Base-by-base conservation (phyloP, 1,140 invertebrate genomes). In the Lordiphosa collinella region DNA sequence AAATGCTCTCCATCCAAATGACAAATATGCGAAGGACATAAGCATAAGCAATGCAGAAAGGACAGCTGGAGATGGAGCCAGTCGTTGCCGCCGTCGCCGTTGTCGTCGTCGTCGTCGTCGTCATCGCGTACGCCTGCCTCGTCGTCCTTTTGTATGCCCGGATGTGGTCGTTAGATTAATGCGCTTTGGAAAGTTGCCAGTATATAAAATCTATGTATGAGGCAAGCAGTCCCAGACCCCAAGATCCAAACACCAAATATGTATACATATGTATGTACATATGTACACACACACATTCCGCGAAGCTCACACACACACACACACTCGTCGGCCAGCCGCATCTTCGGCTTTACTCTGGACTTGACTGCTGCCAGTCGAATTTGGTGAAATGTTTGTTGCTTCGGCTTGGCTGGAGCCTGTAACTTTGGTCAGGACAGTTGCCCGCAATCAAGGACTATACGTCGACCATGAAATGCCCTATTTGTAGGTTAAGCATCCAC, bases 121-220 rank as follows among this genome's bases (percentile, higher is more conserved):
- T 41, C 31, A 18, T 34, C 29, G 35, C 40, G 11, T 9, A n/a
- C 18, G 2, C 2, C 18, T 4, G 2, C 18, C 2, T 35, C 11
- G 25, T 31, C 16, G 13, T 40, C 56, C 60, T 67, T 74, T 58
- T 80, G 70, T 80, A 51, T 70, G 75, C 75, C 65, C 76, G 76
- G 76, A 80, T 80, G 76, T 80, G 76, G 76, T 80, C 76, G 76
- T 80, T 80, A 80, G 76, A 80, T 80, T 80, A 80, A 80, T 82
- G 78, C 76, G 76, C 76, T 80, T 80, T 80, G 76, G 76, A 79
- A 67, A 74, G 71, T 82, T 80, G 76, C 76, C 76, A 80, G 76
- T 82, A 80, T 55, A 80, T 80, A 82, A 82, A 80, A 82, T 76
- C 61, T 71, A 82, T 80, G 70, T 79, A 82, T 80, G 75, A 72